A percentile compares a stretch with the other conserved stretches of the same genome.
Conservation (phyloP, 2,113 vertebrate species). For the Microtus montanus region DNA sequence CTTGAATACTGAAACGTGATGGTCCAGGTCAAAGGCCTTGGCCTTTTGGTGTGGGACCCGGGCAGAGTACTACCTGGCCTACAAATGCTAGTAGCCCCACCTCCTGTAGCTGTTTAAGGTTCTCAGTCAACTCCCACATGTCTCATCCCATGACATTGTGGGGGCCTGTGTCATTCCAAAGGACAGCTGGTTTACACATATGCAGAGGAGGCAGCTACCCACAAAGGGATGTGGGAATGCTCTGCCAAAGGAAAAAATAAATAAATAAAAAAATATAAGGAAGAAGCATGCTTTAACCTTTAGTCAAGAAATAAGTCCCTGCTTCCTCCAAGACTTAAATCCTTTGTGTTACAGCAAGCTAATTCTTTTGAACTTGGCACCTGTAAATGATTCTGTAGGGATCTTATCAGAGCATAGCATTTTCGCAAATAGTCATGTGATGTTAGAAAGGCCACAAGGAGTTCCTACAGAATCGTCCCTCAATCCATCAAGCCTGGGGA, state of each 20-base stretch:
- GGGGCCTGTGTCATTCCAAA: slow-evolving; percentile 75
- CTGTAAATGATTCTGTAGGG: neutral
- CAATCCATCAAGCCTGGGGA: neutral
- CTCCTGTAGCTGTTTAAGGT: slow-evolving; percentile 20
- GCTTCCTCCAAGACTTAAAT: slow-evolving; percentile 48
- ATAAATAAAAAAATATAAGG: slow-evolving; percentile 23
- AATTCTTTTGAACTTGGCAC: slow-evolving; percentile 1
- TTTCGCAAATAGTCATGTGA: neutral
- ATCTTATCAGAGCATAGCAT: neutral
- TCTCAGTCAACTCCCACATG: slow-evolving; percentile 64
- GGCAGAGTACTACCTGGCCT: neutral
- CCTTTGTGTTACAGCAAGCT: slow-evolving; percentile 19
- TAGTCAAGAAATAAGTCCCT: slow-evolving; percentile 52
- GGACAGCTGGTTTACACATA: slow-evolving; percentile 78
- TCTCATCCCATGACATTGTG: slow-evolving; percentile 70
- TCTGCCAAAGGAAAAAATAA: slow-evolving; percentile 54
- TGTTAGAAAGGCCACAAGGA: neutral
- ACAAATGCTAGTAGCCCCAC: neutral
- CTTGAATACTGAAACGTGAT: slow-evolving; percentile 45
- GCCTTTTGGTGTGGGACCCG: slow-evolving; percentile 6
- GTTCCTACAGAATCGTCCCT: neutral
- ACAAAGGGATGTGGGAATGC: slow-evolving; percentile 69
- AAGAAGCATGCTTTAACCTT: slow-evolving; percentile 66
- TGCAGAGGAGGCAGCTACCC: slow-evolving; percentile 77
- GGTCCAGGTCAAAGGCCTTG: slow-evolving; percentile 66